Base-by-base conservation (phyloP, 2,113 vertebrate species). In the Chauna torquata region DNA sequence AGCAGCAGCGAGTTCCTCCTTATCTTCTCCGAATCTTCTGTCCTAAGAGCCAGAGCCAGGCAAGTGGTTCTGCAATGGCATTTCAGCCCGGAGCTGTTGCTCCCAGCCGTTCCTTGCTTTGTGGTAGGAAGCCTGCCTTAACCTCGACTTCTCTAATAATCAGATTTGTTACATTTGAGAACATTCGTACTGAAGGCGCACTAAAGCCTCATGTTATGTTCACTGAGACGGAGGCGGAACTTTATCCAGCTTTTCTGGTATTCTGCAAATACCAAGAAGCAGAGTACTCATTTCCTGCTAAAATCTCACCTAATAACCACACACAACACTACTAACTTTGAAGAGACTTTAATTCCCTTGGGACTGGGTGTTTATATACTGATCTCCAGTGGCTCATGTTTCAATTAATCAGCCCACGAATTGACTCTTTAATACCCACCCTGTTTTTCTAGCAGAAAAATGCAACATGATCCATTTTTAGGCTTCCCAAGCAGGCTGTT, bases 351-450 rank as follows among this genome's bases (percentile, higher is more conserved):
- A 78, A 68, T 64, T 32, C 86, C 77, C 77, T 55, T 47, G 17
- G 11, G 28, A 6, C 18, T 89, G 69, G 11, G 24, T 75, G 68
- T 86, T 84, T 82, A 61, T n/a, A 84, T 8, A 23, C 64, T 62
- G 28, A 81, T 84, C 38, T 55, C 83, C 42, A 72, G 13, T 44
- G 38, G 38, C 20, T 89, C 25, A 40, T 2, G 14, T 40, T 92
- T 85, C 91, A 89, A 40, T 36, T 58, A 50, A 75, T 52, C 81
- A 82, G 44, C 44, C 38, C 32, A 81, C 72, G 61, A 95, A 89
- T 28, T 87, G 62, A 54, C 23, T 92, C 74, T 61, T 87, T 82
- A 92, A 81, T 57, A 47, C 25, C 30, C 23, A 58, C 20, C 3
- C 42, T 36, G 17, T 12, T 82, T 81, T 78, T 62, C 25, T n/a